Percentiles rank a stretch among this genome's conserved stretches.
These are phyloP conservation scores for Gadopsis marmoratus DNA, from an alignment of 2,797 vertebrate species.

Conservation along the genomic window DNA sequence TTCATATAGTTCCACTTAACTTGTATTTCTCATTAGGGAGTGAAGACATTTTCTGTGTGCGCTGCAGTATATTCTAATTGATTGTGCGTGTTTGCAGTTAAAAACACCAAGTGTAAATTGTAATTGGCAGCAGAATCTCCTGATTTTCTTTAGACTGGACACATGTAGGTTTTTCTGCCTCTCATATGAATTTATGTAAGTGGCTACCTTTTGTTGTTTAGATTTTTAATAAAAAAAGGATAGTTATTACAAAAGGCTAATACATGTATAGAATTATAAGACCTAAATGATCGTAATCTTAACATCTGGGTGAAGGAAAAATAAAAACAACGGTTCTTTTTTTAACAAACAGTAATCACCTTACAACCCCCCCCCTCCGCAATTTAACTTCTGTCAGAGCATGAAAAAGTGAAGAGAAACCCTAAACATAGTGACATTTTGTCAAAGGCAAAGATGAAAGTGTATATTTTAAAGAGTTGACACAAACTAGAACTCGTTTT, in stretches of 20 bases:
- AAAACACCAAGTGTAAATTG: conserved; percentile 37
- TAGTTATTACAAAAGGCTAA: conserved; percentile 41
- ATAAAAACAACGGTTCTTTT: not conserved
- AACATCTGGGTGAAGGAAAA: conserved; percentile 10
- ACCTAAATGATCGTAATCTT: conserved; percentile 55
- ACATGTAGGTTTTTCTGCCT: conserved; percentile 21
- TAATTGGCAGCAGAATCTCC: conserved; percentile 17
- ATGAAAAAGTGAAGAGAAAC: conserved; percentile 16
- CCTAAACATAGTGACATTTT: conserved; percentile 2
- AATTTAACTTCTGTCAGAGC: conserved; percentile 3
- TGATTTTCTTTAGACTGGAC: conserved; percentile 22
- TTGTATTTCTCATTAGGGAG: conserved; percentile 30
- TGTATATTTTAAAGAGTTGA: conserved; percentile 38
- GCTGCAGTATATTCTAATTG: conserved; percentile 43
- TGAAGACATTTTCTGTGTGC: conserved; percentile 16
- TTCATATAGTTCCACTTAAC: conserved; percentile 43
- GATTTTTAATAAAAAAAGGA: conserved; percentile 42
- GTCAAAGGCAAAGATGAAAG: conserved; percentile 11
- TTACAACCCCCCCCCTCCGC: too few relatives aligned
- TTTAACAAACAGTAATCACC: not conserved
- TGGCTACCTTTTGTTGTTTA: conserved; percentile 38
- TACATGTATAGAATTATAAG: conserved; percentile 39
- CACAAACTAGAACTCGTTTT: conserved; percentile 34
- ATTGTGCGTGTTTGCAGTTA: conserved; percentile 37
- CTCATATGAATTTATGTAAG: conserved; percentile 31